Percentiles rank a stretch among this genome's conserved stretches.
These are phyloP conservation scores for Prunella himalayana DNA, from an alignment of 2,113 vertebrate species.

Conservation along the genomic window DNA sequence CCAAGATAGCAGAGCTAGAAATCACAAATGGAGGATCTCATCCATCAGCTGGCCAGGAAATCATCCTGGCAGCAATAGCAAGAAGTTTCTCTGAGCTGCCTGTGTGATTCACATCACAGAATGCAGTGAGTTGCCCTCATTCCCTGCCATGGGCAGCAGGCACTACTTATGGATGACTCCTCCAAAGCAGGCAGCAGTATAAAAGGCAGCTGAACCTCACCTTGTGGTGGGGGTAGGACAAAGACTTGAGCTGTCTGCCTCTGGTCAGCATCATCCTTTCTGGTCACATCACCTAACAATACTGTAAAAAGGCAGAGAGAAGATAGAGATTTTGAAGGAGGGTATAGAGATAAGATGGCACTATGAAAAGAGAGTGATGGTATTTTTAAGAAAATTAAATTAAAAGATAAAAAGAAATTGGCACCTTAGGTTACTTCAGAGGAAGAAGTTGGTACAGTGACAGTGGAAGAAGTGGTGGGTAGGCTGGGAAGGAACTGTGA, in stretches of 20 bases:
- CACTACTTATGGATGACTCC: rapidly evolving
- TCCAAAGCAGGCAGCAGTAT: neutral
- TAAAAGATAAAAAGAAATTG: neutral
- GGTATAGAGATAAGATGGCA: rapidly evolving
- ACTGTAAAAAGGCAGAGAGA: neutral
- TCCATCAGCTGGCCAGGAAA: neutral
- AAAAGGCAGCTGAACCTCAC: neutral
- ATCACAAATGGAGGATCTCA: neutral
- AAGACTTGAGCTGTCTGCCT: neutral
- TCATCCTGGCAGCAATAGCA: neutral
- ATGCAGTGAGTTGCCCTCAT: rapidly evolving
- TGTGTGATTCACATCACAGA: neutral
- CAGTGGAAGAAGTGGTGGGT: neutral
- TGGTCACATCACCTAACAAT: neutral
- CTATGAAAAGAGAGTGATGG: neutral
- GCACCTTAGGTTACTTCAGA: neutral
- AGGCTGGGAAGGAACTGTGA: neutral
- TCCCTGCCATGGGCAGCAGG: neutral
- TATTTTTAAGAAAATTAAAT: neutral
- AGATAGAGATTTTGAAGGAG: neutral
- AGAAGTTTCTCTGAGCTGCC: neutral
- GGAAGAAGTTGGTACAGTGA: neutral
- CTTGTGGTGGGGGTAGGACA: neutral
- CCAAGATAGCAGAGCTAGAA: neutral
- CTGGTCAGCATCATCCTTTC: neutral